A percentile compares a stretch with the other conserved stretches of the same genome.
These are phyloP conservation scores for Myotis planiceps DNA, from an alignment of 2,797 vertebrate genomes.

Conservation along the genomic window DNA sequence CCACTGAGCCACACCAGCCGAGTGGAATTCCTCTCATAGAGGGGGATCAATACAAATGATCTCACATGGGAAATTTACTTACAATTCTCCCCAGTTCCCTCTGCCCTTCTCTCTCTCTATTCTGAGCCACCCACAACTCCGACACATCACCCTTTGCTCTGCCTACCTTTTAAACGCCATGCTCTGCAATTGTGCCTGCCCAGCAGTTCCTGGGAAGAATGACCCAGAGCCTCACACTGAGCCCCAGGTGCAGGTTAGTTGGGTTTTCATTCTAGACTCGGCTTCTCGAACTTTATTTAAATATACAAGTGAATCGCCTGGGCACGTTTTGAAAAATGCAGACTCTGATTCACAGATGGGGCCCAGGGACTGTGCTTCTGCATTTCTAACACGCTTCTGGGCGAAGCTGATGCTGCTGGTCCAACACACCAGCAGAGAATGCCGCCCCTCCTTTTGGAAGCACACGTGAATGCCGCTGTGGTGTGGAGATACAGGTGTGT, in stretches of 20 bases:
- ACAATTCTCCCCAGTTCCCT: neutral
- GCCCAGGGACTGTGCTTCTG: neutral
- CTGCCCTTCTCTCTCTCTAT: neutral
- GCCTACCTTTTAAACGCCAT: neutral
- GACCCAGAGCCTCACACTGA: neutral
- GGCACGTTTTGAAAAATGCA: neutral
- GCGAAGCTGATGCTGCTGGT: neutral
- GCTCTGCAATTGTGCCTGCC: neutral
- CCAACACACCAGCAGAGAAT: neutral
- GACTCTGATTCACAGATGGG: neutral
- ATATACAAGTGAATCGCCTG: neutral
- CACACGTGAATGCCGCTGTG: neutral
- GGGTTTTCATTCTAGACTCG: neutral
- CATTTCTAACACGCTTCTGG: neutral
- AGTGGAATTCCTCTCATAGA: neutral
- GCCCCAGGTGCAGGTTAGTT: neutral
- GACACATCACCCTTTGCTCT: neutral
- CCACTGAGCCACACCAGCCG: neutral
- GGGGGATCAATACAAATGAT: neutral
- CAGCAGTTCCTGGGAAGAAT: neutral
- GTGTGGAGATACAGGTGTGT: neutral
- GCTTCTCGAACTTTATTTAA: neutral
- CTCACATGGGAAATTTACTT: neutral
- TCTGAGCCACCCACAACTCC: neutral
- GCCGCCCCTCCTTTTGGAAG: neutral